These are phyloP conservation scores for Coryphaenoides rupestris DNA, from an alignment of 2,113 vertebrate genomes.

Conservation along the genomic window DNA sequence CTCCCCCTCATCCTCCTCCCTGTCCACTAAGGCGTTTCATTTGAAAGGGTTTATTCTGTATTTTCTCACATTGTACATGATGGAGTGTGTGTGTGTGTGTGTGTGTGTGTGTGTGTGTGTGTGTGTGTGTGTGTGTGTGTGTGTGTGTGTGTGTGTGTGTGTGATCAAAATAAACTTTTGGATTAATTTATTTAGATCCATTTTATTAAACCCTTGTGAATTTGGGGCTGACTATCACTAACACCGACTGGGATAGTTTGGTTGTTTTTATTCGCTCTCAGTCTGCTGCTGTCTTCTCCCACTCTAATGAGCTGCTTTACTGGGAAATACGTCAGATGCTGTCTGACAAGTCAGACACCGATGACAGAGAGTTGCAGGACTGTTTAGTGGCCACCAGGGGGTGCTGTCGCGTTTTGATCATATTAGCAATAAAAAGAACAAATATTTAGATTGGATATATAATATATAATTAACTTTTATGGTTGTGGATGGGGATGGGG, in stretches of 20 bases:
- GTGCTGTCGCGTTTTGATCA: conserved; percentile 20
- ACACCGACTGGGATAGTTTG: too few relatives aligned
- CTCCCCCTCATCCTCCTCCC: background rate
- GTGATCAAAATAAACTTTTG: too few relatives aligned
- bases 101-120: too few relatives aligned
- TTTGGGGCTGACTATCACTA: too few relatives aligned
- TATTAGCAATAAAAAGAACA: too few relatives aligned
- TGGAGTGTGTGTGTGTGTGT: too few relatives aligned
- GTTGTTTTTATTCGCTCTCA: background rate
- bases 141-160: too few relatives aligned
- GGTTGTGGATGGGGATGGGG: background rate
- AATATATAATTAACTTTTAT: background rate
- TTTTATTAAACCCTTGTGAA: too few relatives aligned
- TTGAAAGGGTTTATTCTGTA: too few relatives aligned
- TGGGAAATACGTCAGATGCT: background rate
- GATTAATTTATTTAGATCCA: too few relatives aligned
- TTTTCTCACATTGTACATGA: too few relatives aligned
- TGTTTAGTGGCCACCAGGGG: conserved; percentile 34
- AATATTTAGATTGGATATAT: background rate
- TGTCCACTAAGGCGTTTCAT: background rate
- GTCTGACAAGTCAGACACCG: background rate
- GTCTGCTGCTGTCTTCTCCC: background rate
- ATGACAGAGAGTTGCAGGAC: background rate
- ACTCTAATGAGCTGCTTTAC: background rate
- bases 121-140: too few relatives aligned